A percentile compares a stretch with the other conserved stretches of the same genome.
Evolutionary conservation across 2,797 vertebrate species (phyloP).

Genomic region (Hyperoplus immaculatus): DNA sequence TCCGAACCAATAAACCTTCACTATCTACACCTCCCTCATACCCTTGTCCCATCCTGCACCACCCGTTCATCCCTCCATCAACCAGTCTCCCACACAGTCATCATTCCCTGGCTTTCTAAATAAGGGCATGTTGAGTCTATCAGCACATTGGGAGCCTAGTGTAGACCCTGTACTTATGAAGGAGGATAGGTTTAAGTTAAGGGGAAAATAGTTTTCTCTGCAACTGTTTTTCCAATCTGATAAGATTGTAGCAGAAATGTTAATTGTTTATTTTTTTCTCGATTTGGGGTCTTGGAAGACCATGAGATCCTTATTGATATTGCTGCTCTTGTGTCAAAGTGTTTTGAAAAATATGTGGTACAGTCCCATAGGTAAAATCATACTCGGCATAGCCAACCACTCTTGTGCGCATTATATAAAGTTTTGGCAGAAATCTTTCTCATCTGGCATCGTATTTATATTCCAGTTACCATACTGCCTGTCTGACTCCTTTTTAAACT

Average conservation of each 20-base stretch:
- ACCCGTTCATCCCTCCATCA: conserved; percentile 52
- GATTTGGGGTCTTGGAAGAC: conserved; percentile 16
- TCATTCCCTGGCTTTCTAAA: conserved; percentile 69
- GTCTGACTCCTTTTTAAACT: not conserved
- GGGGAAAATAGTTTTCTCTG: conserved; percentile 64
- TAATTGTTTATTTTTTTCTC: conserved; percentile 55
- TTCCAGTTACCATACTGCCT: not conserved
- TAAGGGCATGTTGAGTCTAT: conserved; percentile 84
- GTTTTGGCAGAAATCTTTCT: not conserved
- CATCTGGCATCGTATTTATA: not conserved
- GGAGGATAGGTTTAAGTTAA: conserved; percentile 21
- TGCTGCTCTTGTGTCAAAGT: conserved; percentile 53
- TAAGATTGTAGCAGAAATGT: conserved; percentile 61
- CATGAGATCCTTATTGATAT: conserved; percentile 30
- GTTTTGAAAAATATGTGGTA: conserved; percentile 27
- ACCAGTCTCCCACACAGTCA: conserved; percentile 39
- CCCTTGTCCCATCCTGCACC: conserved; percentile 21
- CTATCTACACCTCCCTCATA: conserved; percentile 67
- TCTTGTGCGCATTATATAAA: rapidly evolving
- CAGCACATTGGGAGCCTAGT: conserved; percentile 47
- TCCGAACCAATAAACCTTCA: conserved; percentile 78
- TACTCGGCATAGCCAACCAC: not conserved
- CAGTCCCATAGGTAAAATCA: not conserved
- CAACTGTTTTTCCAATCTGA: conserved; percentile 70
- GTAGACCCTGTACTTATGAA: conserved; percentile 44